Evolutionary conservation across 2,888 invertebrate genomes (phyloP), one percentile per base, ranked within the genome.

Genomic region (Watsonalla cultraria): DNA sequence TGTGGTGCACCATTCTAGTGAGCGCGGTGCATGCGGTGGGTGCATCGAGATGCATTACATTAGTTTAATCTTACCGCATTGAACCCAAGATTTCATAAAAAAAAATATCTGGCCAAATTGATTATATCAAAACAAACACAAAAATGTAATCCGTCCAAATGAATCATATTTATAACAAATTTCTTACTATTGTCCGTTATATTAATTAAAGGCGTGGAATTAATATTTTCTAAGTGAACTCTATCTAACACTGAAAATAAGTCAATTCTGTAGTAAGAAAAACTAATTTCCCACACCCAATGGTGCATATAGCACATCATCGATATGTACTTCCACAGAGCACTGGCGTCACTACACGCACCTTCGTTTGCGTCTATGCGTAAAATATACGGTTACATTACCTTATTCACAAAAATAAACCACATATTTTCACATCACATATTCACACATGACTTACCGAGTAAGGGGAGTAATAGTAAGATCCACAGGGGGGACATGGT

Each of bases 401-500:
- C 37, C 7, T 7, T 42, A 42, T 42, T 42, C 42, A 42, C 42
- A 37, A 37, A 5, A 11, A 42, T 24, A 58, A 57, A 52, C 64
- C 70, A 74, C 72, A 70, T 61, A 66, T 59, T 59, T 54, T 37
- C 64, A 62, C 60, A 55, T 52, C 59, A 64, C 69, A 58, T 54
- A 64, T 58, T 54, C 52, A 47, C 54, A 59, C 61, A 62, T 57
- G 69, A 89, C 90, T 90, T 90, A 90, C 90, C 90, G 82, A 90
- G 78, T 59, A 88, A 73, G 76, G 90, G 90, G 86, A 90, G 88
- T 78, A 90, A 81, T 59, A 90, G 78, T 72, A 88, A 81, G 74
- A 89, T 79, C 90, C 90, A 90, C 82, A 88, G 72, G 74, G 80
- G 82, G 83, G 82, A 84, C 90, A 90, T 90, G 89, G 80, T 82